phyloP scores from a whole-genome alignment of 2,888 invertebrate species.

The Gerris lacustris region DNA sequence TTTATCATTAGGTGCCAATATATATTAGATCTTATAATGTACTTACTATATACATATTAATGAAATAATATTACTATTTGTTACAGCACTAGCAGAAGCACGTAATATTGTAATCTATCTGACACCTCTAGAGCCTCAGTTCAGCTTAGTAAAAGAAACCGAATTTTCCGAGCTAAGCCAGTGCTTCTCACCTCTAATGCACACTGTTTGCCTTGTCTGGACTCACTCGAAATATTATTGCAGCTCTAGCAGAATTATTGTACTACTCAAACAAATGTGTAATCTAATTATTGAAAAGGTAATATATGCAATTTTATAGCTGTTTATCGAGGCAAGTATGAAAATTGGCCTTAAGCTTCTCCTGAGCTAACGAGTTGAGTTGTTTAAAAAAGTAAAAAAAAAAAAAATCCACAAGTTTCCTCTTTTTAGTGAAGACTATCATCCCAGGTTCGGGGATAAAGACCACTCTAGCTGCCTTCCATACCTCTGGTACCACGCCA shows the following conservation, averaged over 20 bases:
- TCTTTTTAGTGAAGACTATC: too few species aligned
- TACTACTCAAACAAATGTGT: constrained; percentile 75
- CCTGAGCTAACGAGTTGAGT: too few species aligned
- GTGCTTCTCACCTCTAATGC: constrained; percentile 66
- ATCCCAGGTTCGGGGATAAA: too few species aligned
- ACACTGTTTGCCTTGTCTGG: constrained; percentile 82
- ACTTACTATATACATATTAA: background rate
- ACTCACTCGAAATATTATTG: constrained; percentile 81
- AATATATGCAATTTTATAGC: constrained; percentile 27
- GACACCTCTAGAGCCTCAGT: constrained; percentile 66
- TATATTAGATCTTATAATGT: too few species aligned
- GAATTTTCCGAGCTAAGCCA: constrained; percentile 74
- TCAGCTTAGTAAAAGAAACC: constrained; percentile 66
- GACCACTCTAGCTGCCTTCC: too few species aligned
- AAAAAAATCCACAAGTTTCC: too few species aligned
- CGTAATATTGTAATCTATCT: constrained; percentile 78
- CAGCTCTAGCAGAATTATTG: constrained; percentile 75
- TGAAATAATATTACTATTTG: background rate
- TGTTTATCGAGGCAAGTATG: too few species aligned
- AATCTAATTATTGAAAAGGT: constrained; percentile 83
- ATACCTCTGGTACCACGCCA: too few species aligned
- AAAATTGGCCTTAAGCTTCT: too few species aligned
- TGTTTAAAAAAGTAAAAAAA: too few species aligned
- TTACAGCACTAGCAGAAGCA: constrained; percentile 68
- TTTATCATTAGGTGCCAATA: too few species aligned